phyloP scores from a whole-genome alignment of 2,113 vertebrate species.

The Ramphastos sulfuratus region DNA sequence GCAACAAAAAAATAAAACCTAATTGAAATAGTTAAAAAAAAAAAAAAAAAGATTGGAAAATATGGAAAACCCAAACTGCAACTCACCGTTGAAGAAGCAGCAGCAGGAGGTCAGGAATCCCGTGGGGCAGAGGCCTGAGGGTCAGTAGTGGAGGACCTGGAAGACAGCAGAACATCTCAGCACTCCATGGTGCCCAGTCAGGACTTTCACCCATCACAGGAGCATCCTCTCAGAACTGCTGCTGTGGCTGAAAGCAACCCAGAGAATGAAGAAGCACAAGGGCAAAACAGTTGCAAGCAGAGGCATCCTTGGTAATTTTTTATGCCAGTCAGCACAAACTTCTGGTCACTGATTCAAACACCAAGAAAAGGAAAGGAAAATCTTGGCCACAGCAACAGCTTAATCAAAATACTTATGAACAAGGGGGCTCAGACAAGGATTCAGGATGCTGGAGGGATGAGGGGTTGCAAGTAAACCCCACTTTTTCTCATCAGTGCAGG shows the following conservation, averaged over 20 bases:
- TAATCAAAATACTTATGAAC: not conserved
- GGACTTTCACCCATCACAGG: accelerated
- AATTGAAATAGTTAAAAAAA: not conserved
- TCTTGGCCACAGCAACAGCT: accelerated
- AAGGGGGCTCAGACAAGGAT: not conserved
- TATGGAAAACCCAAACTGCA: not conserved
- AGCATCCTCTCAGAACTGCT: not conserved
- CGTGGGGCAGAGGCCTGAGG: not conserved
- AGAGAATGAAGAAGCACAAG: not conserved
- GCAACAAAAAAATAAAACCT: not conserved
- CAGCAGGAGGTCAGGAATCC: not conserved
- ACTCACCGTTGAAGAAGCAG: not conserved
- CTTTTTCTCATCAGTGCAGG: not conserved
- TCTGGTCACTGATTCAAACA: not conserved
- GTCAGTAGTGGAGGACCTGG: conserved; percentile 26
- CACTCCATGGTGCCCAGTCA: not conserved
- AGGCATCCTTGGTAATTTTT: not conserved
- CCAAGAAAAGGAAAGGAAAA: too few relatives aligned
- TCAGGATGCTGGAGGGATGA: not conserved
- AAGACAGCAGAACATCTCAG: not conserved
- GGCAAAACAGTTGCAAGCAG: not conserved
- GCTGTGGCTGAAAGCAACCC: accelerated
- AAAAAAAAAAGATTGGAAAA: not conserved
- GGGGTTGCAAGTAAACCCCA: not conserved
- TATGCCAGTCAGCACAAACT: not conserved